A percentile compares a stretch with the other conserved stretches of the same genome.
Conservation (phyloP, 2,888 invertebrate genomes). For the Lithosia quadra region DNA sequence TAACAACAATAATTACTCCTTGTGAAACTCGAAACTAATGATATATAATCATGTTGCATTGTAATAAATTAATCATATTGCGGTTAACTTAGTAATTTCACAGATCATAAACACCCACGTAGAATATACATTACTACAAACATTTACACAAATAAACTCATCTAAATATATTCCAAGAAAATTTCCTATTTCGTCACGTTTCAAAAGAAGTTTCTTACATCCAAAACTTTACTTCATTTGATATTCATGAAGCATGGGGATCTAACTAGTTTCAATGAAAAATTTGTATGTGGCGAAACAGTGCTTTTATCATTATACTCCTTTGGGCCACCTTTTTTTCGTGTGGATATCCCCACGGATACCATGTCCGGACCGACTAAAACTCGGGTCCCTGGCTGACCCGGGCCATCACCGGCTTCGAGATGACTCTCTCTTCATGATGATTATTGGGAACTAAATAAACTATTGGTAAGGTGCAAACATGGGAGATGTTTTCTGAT, state of each 20-base stretch:
- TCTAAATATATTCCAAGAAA: slow-evolving; percentile 54
- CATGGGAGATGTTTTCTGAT: too few relatives aligned
- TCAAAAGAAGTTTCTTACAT: slow-evolving; percentile 61
- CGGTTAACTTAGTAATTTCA: background rate
- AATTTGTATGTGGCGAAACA: slow-evolving; percentile 47
- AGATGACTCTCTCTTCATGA: too few relatives aligned
- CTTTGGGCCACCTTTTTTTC: background rate
- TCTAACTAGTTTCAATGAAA: slow-evolving; percentile 65
- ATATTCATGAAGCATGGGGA: slow-evolving; percentile 66
- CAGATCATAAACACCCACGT: slow-evolving; percentile 9
- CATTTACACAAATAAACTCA: slow-evolving; percentile 39
- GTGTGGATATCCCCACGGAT: too few relatives aligned
- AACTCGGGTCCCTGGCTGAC: too few relatives aligned
- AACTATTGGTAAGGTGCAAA: too few relatives aligned
- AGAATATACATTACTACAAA: slow-evolving; percentile 34
- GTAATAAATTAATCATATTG: too few relatives aligned
- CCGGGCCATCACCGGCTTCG: too few relatives aligned
- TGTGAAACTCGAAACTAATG: too few relatives aligned
- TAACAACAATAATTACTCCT: too few relatives aligned
- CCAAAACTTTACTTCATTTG: slow-evolving; percentile 66
- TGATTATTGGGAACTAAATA: too few relatives aligned
- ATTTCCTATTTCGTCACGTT: slow-evolving; percentile 60
- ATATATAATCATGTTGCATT: too few relatives aligned
- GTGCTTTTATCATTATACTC: slow-evolving; percentile 17
- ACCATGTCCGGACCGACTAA: too few relatives aligned